Evolutionary conservation across 2,797 vertebrate genomes (phyloP), one percentile per base, ranked within the genome.

Genomic region (Amphiprion clarkii): DNA sequence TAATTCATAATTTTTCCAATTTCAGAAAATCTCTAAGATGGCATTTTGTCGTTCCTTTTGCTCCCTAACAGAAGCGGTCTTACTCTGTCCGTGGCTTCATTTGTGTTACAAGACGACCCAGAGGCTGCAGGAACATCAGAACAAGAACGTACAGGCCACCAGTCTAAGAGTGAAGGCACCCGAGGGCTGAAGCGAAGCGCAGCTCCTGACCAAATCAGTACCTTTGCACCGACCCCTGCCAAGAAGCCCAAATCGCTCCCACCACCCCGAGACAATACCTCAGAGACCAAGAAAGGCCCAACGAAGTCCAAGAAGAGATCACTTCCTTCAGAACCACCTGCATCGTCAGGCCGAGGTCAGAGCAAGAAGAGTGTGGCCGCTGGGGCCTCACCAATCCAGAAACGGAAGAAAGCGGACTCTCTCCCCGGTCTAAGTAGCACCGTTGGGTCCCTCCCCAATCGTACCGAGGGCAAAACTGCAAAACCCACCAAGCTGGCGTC

Each of bases 401-500:
- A 99, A 96, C 96, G 98, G 87, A 99, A 97, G 96, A 98, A 97
- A 96, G 96, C 96, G 85, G 98, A 99, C 88, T 92, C 94, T 90
- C 94, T 96, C 84, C 94, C 96, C 89, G 95, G 95, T 95, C 93
- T 96, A 88, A 97, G 95, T 94, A 96, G 96, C 94, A 94, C 94
- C 93, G 94, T 96, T 94, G 95, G 94, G 92, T 94, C 95, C 92
- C 96, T 97, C 94, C 95, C 96, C 94, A 95, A 96, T 95, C 96
- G 96, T 95, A 94, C 95, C 67, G 97, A 99, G 96, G 96, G 97
- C 94, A 94, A 92, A 95, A 94, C 97, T 96, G 96, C 95, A 95
- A 99, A 99, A 99, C 96, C 96, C 94, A 96, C 96, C 98, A 99
- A 99, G 97, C 98, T 99, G 98, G 98, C 98, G 98, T 99, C 98